Percentiles rank a stretch among this genome's conserved stretches.
These are phyloP conservation scores for Echiichthys vipera DNA, from an alignment of 2,797 vertebrate genomes.

Conservation along the genomic window DNA sequence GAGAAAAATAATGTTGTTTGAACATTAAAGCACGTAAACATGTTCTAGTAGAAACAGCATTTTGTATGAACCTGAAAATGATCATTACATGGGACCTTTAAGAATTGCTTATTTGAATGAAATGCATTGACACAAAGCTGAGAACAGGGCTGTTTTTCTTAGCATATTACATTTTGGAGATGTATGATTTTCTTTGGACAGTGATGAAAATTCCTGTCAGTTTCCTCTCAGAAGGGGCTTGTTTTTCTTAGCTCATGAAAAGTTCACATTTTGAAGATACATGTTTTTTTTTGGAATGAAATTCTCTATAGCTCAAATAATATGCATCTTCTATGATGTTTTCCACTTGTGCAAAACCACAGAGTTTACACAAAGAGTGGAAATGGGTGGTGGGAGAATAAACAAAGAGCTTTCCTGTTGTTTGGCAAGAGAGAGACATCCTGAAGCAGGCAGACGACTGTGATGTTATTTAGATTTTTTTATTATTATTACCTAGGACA, in stretches of 20 bases:
- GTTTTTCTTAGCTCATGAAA: not conserved
- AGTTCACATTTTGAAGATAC: not conserved
- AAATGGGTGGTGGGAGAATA: conserved; percentile 76
- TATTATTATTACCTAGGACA: not conserved
- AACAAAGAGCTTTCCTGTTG: conserved; percentile 79
- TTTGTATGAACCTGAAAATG: no score
- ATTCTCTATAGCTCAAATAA: not conserved
- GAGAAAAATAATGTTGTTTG: no score
- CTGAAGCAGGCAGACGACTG: not conserved
- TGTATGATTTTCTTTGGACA: not conserved
- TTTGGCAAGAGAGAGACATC: conserved; percentile 47
- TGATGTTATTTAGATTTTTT: conserved; percentile 26
- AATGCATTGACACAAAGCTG: not conserved
- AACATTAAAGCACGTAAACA: no score
- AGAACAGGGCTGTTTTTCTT: not conserved
- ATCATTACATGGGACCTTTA: no score
- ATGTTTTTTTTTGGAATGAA: not conserved
- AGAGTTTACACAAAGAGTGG: conserved; percentile 75
- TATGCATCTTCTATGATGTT: conserved; percentile 15
- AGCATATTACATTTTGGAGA: not conserved
- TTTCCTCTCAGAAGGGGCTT: no score
- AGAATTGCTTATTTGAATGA: no score
- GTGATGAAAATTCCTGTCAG: not conserved
- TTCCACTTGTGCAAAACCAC: conserved; percentile 27
- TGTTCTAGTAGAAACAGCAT: no score